phyloP scores from a whole-genome alignment of 2,888 invertebrate species.

The Eupithecia insigniata region DNA sequence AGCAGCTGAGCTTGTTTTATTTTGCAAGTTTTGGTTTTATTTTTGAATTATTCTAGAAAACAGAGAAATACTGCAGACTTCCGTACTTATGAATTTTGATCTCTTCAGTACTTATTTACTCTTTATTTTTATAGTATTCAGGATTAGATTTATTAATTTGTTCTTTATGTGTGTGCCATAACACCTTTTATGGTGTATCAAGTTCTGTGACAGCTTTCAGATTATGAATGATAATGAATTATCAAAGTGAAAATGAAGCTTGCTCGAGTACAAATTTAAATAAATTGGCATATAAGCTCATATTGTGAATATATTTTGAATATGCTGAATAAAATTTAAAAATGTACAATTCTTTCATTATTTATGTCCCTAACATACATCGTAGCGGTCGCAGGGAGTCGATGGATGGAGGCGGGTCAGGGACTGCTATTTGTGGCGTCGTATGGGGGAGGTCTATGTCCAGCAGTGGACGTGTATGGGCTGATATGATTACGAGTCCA shows the following conservation, averaged over 20 bases:
- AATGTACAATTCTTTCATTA: no score
- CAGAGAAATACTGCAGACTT: neutral
- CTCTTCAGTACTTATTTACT: conserved; percentile 12
- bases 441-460: no score
- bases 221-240: neutral
- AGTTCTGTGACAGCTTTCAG: neutral
- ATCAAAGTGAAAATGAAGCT: conserved; percentile 51
- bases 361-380: no score
- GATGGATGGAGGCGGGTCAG: no score
- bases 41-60: neutral
- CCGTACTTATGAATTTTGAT: conserved; percentile 12
- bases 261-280: conserved; percentile 70
- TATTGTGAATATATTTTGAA: conserved; percentile 74
- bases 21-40: conserved; percentile 3
- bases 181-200: neutral
- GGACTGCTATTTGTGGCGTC: no score
- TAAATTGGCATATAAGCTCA: conserved; percentile 60
- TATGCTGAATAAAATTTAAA: conserved; percentile 67
- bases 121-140: neutral
- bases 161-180: neutral
- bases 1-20: conserved; percentile 23
- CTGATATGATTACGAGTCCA: no score
- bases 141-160: neutral
- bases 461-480: no score
- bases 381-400: no score